These are phyloP conservation scores for Lochmaea crataegi DNA, from an alignment of 2,888 invertebrate genomes.

Conservation along the genomic window DNA sequence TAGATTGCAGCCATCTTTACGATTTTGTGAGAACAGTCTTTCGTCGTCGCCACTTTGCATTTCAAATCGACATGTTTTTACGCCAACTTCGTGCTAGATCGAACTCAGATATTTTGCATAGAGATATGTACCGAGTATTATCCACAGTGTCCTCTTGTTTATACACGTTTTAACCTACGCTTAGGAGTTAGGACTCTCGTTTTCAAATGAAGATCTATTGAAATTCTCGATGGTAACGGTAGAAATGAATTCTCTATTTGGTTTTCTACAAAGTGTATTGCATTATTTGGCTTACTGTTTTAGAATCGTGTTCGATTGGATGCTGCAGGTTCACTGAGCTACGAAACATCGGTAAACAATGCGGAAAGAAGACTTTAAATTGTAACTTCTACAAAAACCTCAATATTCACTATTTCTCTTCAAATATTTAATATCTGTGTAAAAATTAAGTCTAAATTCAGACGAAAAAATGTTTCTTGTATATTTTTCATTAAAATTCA, in stretches of 20 bases:
- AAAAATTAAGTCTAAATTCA: no score
- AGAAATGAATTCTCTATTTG: conserved; percentile 22
- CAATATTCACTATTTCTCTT: no score
- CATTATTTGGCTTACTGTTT: conserved; percentile 28
- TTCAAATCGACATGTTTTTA: conserved; percentile 62
- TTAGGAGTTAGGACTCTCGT: conserved; percentile 45
- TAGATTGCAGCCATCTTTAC: conserved; percentile 58
- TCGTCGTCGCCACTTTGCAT: conserved; percentile 61
- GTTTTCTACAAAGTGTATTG: conserved; percentile 18
- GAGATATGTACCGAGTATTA: conserved; percentile 60
- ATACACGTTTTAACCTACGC: conserved; percentile 56
- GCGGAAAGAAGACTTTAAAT: not conserved
- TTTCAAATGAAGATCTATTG: conserved; percentile 55
- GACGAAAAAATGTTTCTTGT: no score
- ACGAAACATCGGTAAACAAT: not conserved
- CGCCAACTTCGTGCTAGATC: conserved; percentile 63
- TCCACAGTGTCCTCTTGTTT: conserved; percentile 46
- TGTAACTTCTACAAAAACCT: no score
- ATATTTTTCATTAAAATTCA: no score
- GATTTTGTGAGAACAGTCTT: conserved; percentile 57
- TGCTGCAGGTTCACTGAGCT: conserved; percentile 3
- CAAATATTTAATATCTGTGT: no score
- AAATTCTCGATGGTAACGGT: conserved; percentile 44
- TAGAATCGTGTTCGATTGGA: conserved; percentile 6
- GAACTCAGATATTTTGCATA: conserved; percentile 61